phyloP scores from a whole-genome alignment of 2,113 vertebrate species.

The Pygoscelis antarcticus region DNA sequence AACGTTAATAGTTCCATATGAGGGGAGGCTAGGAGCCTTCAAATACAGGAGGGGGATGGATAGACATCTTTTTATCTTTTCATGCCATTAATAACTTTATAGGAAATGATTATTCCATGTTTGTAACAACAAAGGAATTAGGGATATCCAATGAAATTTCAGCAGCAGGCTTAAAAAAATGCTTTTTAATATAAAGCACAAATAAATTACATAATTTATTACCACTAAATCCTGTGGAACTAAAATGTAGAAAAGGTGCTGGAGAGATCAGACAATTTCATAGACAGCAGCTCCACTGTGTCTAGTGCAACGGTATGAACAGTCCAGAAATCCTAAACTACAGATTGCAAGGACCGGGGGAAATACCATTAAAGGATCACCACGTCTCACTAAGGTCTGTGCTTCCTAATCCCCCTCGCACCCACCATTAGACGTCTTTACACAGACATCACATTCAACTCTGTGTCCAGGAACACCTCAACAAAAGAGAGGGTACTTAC shows the following conservation, averaged over 20 bases:
- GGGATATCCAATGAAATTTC: not conserved
- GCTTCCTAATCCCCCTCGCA: too few species aligned
- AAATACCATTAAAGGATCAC: not conserved
- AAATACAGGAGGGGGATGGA: accelerated
- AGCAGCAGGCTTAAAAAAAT: not conserved
- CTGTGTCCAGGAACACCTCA: not conserved
- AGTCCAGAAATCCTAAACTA: not conserved
- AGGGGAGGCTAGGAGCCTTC: not conserved
- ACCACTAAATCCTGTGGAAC: not conserved
- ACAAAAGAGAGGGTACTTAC: not conserved
- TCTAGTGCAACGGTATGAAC: accelerated
- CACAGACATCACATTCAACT: not conserved
- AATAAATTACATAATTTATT: not conserved
- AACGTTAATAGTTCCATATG: not conserved
- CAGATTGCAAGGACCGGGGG: not conserved
- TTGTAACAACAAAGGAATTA: not conserved
- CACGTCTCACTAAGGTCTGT: not conserved
- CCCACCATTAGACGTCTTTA: not conserved
- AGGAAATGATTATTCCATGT: not conserved
- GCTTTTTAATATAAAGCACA: not conserved
- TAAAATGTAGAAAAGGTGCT: not conserved
- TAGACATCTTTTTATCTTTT: not conserved
- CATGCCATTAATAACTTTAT: not conserved
- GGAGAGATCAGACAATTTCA: not conserved
- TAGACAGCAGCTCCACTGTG: not conserved